These are phyloP conservation scores for Saccopteryx bilineata DNA, from an alignment of 2,113 vertebrate species.

Conservation along the genomic window DNA sequence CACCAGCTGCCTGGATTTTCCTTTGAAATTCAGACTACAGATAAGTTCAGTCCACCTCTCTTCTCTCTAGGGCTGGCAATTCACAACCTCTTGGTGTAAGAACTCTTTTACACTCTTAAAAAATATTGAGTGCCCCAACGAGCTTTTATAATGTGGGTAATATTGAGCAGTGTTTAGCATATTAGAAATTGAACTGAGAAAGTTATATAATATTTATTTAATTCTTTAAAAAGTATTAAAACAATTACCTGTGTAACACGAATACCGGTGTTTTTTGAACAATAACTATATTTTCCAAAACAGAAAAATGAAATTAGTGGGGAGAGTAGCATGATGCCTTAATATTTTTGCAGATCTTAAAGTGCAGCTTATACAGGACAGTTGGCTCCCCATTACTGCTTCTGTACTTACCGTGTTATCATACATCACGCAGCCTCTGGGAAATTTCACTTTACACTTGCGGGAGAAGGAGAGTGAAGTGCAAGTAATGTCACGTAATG, in stretches of 20 bases:
- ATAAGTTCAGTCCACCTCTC: neutral
- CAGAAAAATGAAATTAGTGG: neutral
- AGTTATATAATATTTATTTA: neutral
- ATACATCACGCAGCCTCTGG: neutral
- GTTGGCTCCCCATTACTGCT: neutral
- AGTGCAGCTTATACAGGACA: neutral
- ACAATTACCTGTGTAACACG: neutral
- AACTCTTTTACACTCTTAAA: neutral
- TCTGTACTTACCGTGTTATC: neutral
- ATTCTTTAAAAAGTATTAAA: constrained; percentile 52
- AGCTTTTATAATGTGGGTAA: neutral
- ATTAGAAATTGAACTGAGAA: constrained; percentile 33
- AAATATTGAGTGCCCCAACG: neutral
- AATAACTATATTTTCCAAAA: constrained; percentile 38
- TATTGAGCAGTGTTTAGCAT: neutral
- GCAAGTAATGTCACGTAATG: neutral
- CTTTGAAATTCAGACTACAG: constrained; percentile 1
- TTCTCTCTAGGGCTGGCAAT: neutral
- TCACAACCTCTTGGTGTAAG: neutral
- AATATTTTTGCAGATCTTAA: neutral
- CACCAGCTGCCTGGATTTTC: constrained; percentile 56
- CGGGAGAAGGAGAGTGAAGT: neutral
- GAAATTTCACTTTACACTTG: neutral
- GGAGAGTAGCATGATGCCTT: neutral
- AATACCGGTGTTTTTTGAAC: constrained; percentile 8